Percentiles rank a stretch among this genome's conserved stretches.
These are phyloP conservation scores for Ormyrus rosae DNA, from an alignment of 2,888 invertebrate species.

Conservation along the genomic window DNA sequence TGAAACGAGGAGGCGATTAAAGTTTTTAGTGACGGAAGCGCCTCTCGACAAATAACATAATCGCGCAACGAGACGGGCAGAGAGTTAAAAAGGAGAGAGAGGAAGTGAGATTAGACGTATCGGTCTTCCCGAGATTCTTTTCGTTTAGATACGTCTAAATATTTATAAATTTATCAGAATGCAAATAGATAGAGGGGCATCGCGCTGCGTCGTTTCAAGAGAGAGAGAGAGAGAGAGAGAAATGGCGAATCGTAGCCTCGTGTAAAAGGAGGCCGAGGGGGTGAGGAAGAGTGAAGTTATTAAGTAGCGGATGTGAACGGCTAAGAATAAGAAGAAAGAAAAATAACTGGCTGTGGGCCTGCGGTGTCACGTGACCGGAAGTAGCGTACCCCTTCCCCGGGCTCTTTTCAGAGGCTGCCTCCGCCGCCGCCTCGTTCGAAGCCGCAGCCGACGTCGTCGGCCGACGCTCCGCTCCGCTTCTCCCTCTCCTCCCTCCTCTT, in stretches of 20 bases:
- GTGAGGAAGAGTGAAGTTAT: slow-evolving; percentile 69
- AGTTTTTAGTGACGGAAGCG: too few species aligned
- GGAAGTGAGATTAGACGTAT: too few species aligned
- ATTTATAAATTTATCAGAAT: too few species aligned
- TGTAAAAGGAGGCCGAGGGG: neutral
- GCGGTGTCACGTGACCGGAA: slow-evolving; percentile 75
- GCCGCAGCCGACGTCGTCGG: slow-evolving; percentile 29
- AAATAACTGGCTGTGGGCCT: slow-evolving; percentile 70
- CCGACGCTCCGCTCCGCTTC: slow-evolving; percentile 4
- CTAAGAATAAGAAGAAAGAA: slow-evolving; percentile 76
- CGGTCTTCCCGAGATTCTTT: too few species aligned
- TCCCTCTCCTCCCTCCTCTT: neutral
- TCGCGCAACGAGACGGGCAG: too few species aligned
- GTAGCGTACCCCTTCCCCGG: slow-evolving; percentile 64
- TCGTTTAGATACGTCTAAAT: too few species aligned
- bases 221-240: slow-evolving; percentile 15
- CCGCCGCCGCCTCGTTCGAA: slow-evolving; percentile 14
- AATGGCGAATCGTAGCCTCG: neutral
- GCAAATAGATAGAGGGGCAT: neutral
- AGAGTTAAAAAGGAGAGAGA: too few species aligned
- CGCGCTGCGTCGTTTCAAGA: neutral
- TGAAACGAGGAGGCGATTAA: too few species aligned
- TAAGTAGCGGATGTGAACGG: slow-evolving; percentile 72
- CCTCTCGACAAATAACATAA: too few species aligned
- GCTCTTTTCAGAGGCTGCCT: slow-evolving; percentile 49